These are phyloP conservation scores for Muscidifurax raptorellus DNA, from an alignment of 1,140 invertebrate species.

Conservation along the genomic window DNA sequence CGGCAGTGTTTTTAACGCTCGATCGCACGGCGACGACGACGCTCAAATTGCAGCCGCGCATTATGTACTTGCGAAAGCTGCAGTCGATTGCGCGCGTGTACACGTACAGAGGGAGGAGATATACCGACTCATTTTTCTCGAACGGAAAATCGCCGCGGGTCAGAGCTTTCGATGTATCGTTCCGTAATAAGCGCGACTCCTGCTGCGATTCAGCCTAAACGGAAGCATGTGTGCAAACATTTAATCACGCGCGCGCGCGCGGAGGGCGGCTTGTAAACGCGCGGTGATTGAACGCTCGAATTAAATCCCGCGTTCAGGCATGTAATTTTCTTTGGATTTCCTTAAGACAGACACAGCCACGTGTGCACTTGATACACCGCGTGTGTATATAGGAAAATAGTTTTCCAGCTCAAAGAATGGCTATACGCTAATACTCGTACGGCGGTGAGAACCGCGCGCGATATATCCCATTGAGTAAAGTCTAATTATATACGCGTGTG, in stretches of 20 bases:
- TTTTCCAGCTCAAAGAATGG: neutral
- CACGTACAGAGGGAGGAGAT: neutral
- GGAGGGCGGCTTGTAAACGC: neutral
- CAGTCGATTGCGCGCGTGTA: neutral
- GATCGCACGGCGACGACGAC: neutral
- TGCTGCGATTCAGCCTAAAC: neutral
- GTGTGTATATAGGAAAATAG: neutral
- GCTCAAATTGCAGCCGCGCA: neutral
- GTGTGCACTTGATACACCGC: neutral
- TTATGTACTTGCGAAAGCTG: constrained; percentile 23
- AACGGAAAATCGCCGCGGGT: neutral
- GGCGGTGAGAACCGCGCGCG: neutral
- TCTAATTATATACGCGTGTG: constrained; percentile 31
- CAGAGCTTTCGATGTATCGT: neutral
- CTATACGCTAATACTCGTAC: neutral
- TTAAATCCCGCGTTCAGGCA: neutral
- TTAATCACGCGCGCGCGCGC: neutral
- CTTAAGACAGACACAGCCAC: neutral
- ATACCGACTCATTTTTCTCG: neutral
- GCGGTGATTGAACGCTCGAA: neutral
- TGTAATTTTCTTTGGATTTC: constrained; percentile 22
- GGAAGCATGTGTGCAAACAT: constrained; percentile 1
- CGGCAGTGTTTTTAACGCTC: neutral
- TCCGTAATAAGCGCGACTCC: neutral
- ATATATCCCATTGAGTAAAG: neutral